Conservation (phyloP, 2,113 vertebrate species). For the Camelus dromedarius region DNA sequence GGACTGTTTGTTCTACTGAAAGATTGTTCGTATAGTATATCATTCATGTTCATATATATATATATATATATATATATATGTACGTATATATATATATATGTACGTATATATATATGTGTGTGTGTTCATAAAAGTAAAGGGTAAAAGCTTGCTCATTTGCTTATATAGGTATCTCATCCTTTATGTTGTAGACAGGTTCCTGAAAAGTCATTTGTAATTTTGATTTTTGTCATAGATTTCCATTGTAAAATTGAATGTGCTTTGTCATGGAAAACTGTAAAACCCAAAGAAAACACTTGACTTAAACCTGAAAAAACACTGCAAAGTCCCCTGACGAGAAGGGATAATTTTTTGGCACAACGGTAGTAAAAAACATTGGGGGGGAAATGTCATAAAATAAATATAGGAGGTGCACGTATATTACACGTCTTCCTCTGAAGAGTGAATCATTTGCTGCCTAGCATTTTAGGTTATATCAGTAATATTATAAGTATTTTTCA, state of each 20-base stretch:
- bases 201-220: constrained; percentile 2
- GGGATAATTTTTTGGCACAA: constrained; percentile 41
- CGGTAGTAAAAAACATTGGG: constrained; percentile 5
- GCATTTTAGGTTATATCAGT: constrained; percentile 30
- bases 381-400: background rate
- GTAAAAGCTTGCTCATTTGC: background rate
- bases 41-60: background rate
- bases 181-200: background rate
- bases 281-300: background rate
- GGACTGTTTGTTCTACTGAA: background rate
- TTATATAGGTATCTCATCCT: background rate
- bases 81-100: too few relatives aligned
- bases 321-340: background rate
- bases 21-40: background rate
- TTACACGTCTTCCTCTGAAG: background rate
- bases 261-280: constrained; percentile 37
- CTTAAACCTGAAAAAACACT: background rate
- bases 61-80: too few relatives aligned
- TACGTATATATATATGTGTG: too few relatives aligned
- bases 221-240: constrained; percentile 1
- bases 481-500: constrained; percentile 38
- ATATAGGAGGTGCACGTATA: background rate
- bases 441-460: background rate
- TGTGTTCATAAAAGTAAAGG: constrained; percentile 28
- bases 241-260: constrained; percentile 39